Conservation (phyloP, 2,797 vertebrate genomes). For the Psittacula derbiana region DNA sequence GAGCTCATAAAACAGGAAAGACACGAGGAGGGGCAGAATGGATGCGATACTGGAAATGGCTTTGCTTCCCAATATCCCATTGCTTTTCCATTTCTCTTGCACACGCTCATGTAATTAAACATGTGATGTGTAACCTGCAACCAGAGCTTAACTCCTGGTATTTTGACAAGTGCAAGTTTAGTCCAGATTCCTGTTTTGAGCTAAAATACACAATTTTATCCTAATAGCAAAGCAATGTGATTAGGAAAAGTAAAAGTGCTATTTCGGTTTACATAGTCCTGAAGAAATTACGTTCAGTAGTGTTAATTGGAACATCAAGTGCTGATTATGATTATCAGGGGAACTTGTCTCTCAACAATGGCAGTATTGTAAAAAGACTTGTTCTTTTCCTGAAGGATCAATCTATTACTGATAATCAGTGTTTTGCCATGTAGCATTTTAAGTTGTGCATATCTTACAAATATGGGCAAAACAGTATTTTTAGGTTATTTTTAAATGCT, state of each 20-base stretch:
- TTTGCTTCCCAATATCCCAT: background rate
- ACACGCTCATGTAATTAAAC: background rate
- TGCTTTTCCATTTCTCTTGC: background rate
- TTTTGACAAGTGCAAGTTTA: background rate
- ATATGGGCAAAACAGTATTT: background rate
- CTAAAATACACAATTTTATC: background rate
- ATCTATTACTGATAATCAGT: background rate
- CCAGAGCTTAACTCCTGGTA: background rate
- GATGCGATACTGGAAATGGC: background rate
- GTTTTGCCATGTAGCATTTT: background rate
- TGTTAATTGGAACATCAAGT: conserved; percentile 8
- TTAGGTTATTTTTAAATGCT: background rate
- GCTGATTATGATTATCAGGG: background rate
- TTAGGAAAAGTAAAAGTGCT: background rate
- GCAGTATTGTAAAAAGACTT: background rate
- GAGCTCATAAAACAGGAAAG: background rate
- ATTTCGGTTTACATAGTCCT: background rate
- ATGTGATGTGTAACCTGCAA: background rate
- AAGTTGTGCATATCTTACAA: background rate
- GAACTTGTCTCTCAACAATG: background rate
- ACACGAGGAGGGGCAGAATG: background rate
- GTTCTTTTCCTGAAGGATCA: background rate
- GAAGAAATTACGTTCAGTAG: background rate
- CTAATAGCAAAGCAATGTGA: background rate
- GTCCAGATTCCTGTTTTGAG: background rate